Percentiles rank a stretch among this genome's conserved stretches.
phyloP scores from a whole-genome alignment of 2,888 invertebrate genomes.

The Rhagonycha lutea region DNA sequence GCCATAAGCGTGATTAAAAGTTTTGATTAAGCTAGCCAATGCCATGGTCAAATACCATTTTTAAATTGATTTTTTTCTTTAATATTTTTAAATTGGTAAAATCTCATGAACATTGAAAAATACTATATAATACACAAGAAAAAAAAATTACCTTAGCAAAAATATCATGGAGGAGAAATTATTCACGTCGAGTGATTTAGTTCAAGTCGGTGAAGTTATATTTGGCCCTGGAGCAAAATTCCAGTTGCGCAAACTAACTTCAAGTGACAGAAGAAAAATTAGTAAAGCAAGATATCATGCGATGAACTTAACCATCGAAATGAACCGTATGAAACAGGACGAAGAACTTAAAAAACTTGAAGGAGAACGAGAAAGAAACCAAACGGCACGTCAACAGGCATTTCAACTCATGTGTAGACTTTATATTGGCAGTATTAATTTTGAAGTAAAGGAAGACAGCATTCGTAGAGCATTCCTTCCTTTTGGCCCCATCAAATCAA shows the following conservation, averaged over 20 bases:
- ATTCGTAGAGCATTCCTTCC: slow-evolving; percentile 95
- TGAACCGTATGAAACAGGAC: slow-evolving; percentile 98
- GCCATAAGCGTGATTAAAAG: too few relatives aligned
- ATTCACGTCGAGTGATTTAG: slow-evolving; percentile 68
- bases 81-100: too few relatives aligned
- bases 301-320: slow-evolving; percentile 99
- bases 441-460: slow-evolving; percentile 98
- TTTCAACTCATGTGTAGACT: slow-evolving; percentile 88
- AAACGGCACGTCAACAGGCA: not conserved
- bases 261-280: slow-evolving; percentile 90
- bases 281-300: slow-evolving; percentile 98
- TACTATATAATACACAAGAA: too few relatives aligned
- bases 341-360: slow-evolving; percentile 84
- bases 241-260: slow-evolving; percentile 80
- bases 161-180: not conserved
- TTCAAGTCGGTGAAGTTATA: slow-evolving; percentile 84
- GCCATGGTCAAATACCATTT: too few relatives aligned
- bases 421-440: slow-evolving; percentile 99
- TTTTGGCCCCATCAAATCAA: slow-evolving; percentile 99
- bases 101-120: too few relatives aligned
- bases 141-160: too few relatives aligned
- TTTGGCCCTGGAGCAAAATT: slow-evolving; percentile 91
- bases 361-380: not conserved
- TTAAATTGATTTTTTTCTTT: too few relatives aligned
- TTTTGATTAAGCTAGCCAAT: too few relatives aligned